Percentiles rank a stretch among this genome's conserved stretches.
Evolutionary conservation across 53 echinoderm and acorn worm genomes (phyloP).

Genomic region (Henricia sp.): DNA sequence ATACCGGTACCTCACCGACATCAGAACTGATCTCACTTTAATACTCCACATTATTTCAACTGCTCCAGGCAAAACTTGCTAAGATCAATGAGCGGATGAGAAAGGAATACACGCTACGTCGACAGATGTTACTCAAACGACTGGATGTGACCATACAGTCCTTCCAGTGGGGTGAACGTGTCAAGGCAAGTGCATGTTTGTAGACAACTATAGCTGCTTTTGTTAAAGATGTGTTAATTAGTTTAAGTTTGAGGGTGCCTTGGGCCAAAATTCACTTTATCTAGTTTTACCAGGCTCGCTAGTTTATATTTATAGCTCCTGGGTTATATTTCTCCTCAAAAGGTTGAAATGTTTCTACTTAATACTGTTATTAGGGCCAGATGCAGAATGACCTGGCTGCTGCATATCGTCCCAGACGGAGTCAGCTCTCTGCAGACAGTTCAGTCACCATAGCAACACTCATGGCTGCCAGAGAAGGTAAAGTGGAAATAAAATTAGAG

Average conservation of each 20-base stretch:
- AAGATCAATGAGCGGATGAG: conserved; percentile 92
- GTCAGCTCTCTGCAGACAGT: conserved; percentile 69
- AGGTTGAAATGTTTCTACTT: too few relatives aligned
- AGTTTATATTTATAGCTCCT: too few relatives aligned
- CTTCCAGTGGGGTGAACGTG: conserved; percentile 94
- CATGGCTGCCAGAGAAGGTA: conserved; percentile 95
- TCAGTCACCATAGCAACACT: conserved; percentile 75
- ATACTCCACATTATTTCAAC: too few relatives aligned
- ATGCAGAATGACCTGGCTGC: conserved; percentile 58
- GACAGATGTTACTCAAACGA: conserved; percentile 97
- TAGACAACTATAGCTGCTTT: too few relatives aligned
- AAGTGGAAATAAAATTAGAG: background rate
- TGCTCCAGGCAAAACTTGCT: conserved; percentile 63
- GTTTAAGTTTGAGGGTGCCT: too few relatives aligned
- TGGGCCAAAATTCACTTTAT: too few relatives aligned
- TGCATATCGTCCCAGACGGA: conserved; percentile 76
- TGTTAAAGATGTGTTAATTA: too few relatives aligned
- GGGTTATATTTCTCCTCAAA: too few relatives aligned
- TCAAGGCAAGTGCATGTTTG: conserved; percentile 78
- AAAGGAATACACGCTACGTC: conserved; percentile 84
- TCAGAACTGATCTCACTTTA: too few relatives aligned
- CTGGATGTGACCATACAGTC: conserved; percentile 98
- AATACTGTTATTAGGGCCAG: too few relatives aligned
- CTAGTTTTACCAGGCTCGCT: too few relatives aligned
- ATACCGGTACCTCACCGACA: too few relatives aligned